Conservation (phyloP, 1,140 invertebrate genomes). For the Xylocopa sonorina region DNA sequence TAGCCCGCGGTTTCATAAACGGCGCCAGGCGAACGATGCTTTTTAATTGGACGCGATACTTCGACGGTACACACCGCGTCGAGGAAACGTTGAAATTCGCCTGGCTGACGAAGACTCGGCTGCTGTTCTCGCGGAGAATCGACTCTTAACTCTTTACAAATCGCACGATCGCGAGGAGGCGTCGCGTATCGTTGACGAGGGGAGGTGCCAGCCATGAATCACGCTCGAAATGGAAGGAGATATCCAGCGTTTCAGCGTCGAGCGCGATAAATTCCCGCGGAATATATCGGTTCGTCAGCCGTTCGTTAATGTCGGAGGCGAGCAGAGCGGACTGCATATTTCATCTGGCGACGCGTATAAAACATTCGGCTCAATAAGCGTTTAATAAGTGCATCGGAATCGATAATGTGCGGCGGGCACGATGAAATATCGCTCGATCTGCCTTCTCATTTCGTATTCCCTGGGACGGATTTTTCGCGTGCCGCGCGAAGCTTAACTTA, state of each 20-base stretch:
- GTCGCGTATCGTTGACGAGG: constrained; percentile 18
- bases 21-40: neutral
- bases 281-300: neutral
- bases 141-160: constrained; percentile 18
- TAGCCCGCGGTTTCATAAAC: neutral
- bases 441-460: neutral
- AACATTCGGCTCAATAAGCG: neutral
- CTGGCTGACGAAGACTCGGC: too few relatives aligned
- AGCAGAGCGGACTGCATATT: neutral
- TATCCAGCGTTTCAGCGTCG: neutral
- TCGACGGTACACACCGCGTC: neutral
- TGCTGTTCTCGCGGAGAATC: too few relatives aligned
- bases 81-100: too few relatives aligned
- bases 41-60: constrained; percentile 12
- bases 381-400: constrained; percentile 17
- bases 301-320: constrained; percentile 17
- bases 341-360: neutral
- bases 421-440: neutral
- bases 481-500: neutral
- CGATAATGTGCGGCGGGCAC: neutral
- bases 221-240: neutral
- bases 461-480: neutral
- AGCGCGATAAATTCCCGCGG: neutral
- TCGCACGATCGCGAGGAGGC: constrained; percentile 1
- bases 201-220: neutral